Evolutionary conservation across 2,888 invertebrate species (phyloP), one percentile per base, ranked within the genome.

Genomic region (Hedychridium roseum): DNA sequence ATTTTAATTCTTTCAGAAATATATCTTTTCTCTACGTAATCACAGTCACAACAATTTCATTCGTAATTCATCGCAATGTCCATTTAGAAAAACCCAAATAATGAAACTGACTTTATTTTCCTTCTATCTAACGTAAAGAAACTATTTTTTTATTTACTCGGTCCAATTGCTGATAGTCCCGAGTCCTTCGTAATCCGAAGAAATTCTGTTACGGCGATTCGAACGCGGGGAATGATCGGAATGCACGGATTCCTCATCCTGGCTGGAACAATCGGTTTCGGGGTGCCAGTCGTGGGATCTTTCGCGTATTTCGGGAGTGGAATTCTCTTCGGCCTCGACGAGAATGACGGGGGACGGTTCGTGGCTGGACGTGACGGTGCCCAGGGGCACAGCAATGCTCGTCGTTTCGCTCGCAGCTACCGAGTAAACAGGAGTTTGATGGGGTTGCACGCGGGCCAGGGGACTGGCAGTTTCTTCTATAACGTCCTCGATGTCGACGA

Each of bases 401-500:
- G 71, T 74, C 1, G 73, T 74, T 46, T 74, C 74, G 43, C 71
- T 74, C 12, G 70, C 64, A 15, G 74, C 71, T 9, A 74, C 74
- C 23, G 70, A 74, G 66, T 91, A 91, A 1, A 91, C 83, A 0
- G 91, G 90, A 28, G 87, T 88, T 69, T 90, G 89, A 23, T 87
- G 86, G 2, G 86, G 86, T 11, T 85, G 83, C 2, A 86, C 83
- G 0, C 87, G 86, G 36, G 87, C 80, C 43, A 91, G 79, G 0
- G 89, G 88, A 4, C 89, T 88, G 0, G 90, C 90, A 0, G 90
- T 90, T 78, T 91, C 91, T 34, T 89, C 86, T 43, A 89, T 88
- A 43, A 90, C 88, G 60, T 89, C 91, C 74, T 91, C 91, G 2
- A 92, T 87, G 71, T 91, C 91, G 0, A 91, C 90, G 48, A 91